Evolutionary conservation across 2,113 vertebrate species (phyloP).

Genomic region (Seriola quinqueradiata): DNA sequence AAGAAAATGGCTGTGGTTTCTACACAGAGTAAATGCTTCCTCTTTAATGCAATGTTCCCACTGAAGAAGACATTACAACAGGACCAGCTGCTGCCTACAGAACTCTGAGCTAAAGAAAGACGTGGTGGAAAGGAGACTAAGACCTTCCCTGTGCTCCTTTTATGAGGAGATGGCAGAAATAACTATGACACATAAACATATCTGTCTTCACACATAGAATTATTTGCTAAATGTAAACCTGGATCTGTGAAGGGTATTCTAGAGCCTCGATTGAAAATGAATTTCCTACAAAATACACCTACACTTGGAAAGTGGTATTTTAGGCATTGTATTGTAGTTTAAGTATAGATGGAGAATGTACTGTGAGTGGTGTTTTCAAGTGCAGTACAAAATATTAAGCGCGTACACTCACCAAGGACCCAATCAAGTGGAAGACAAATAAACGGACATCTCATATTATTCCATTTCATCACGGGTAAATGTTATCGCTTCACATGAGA

Average conservation of each 20-base stretch:
- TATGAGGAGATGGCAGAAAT: background rate
- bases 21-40: background rate
- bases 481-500: too few species aligned
- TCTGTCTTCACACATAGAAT: background rate
- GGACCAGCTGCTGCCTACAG: background rate
- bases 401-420: too few species aligned
- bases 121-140: background rate
- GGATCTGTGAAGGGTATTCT: background rate
- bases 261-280: background rate
- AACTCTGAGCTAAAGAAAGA: background rate
- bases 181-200: background rate
- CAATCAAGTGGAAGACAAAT: background rate
- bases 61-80: background rate
- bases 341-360: background rate
- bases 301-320: too few species aligned
- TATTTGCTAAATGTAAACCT: constrained; percentile 13
- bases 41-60: background rate
- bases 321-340: background rate
- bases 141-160: background rate
- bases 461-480: background rate
- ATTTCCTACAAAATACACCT: background rate
- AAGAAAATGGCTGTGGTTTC: too few species aligned
- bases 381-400: background rate
- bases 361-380: background rate
- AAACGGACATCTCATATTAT: background rate